Percentiles rank a stretch among this genome's conserved stretches.
Evolutionary conservation across 1,140 invertebrate species (phyloP).

Genomic region (Latrodectus geometricus): DNA sequence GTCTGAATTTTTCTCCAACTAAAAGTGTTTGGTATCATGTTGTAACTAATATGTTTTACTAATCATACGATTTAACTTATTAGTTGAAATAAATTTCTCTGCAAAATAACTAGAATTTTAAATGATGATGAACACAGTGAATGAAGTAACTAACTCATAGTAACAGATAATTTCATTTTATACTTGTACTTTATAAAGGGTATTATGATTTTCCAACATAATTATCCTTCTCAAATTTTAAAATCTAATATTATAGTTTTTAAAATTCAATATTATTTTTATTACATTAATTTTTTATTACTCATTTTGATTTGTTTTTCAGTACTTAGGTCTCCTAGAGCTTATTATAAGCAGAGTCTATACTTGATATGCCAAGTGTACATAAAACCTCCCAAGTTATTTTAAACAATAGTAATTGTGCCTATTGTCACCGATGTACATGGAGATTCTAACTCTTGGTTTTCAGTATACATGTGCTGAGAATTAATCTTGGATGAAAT

Average conservation of each 20-base stretch:
- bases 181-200: no score
- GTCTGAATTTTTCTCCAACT: no score
- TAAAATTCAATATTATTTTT: neutral
- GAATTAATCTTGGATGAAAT: neutral
- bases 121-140: no score
- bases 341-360: slow-evolving; percentile 55
- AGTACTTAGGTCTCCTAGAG: slow-evolving; percentile 53
- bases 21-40: no score
- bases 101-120: no score
- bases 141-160: no score
- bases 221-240: neutral
- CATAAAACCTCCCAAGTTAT: slow-evolving; percentile 16
- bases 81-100: no score
- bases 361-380: slow-evolving; percentile 58
- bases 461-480: neutral
- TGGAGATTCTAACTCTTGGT: slow-evolving; percentile 29
- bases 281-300: neutral
- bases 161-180: no score
- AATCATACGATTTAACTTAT: no score
- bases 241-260: neutral
- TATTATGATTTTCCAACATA: neutral
- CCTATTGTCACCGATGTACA: slow-evolving; percentile 32
- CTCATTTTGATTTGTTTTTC: neutral
- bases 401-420: slow-evolving; percentile 49
- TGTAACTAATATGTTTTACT: no score